Conservation (phyloP, 1,140 invertebrate genomes). For the Macrocentrus cingulum region DNA sequence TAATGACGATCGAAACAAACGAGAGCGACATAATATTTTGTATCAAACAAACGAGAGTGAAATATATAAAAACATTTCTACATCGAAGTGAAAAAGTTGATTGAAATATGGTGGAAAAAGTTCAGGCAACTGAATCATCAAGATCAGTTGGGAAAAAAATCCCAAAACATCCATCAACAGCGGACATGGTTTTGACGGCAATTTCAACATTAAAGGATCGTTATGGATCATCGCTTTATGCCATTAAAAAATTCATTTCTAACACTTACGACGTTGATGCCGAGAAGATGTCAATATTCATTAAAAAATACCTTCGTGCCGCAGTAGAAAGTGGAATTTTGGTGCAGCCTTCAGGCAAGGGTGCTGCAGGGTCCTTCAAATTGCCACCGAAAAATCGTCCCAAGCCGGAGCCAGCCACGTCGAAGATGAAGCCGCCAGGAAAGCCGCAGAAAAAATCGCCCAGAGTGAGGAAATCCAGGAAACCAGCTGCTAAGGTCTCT, state of each 20-base stretch:
- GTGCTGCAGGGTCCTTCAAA: slow-evolving; percentile 8
- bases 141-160: not conserved
- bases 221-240: slow-evolving; percentile 63
- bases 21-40: not conserved
- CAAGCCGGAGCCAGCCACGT: no score
- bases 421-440: not conserved
- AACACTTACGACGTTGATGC: slow-evolving; percentile 63
- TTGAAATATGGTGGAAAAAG: not conserved
- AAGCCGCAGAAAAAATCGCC: not conserved
- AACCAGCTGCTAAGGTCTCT: not conserved
- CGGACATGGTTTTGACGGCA: slow-evolving; percentile 62
- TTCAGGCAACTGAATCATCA: not conserved
- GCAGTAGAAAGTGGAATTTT: slow-evolving; percentile 61
- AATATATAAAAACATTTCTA: no score
- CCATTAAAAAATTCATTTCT: slow-evolving; percentile 67
- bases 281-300: slow-evolving; percentile 63
- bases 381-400: not conserved
- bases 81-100: not conserved
- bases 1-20: no score
- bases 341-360: slow-evolving; percentile 59
- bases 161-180: slow-evolving; percentile 35
- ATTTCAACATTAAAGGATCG: slow-evolving; percentile 64
- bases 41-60: not conserved
- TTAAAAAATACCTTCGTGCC: slow-evolving; percentile 63
- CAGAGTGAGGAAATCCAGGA: no score